phyloP scores from a whole-genome alignment of 1,140 invertebrate genomes.

The Leptestheria dahalacensis region DNA sequence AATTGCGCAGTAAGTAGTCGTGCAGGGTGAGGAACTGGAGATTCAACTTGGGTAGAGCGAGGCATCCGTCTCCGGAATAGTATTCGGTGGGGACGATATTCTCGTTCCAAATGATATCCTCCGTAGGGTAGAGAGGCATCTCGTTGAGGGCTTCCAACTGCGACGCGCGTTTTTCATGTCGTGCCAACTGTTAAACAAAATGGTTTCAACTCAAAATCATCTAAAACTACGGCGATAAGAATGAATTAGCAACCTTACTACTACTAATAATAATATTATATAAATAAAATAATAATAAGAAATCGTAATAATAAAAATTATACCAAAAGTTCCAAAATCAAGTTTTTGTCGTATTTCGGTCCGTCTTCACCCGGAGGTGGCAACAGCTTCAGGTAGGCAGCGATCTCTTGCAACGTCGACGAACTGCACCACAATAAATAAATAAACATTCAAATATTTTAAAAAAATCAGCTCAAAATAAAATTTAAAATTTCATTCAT shows the following conservation, averaged over 20 bases:
- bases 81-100: constrained; percentile 96
- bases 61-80: constrained; percentile 83
- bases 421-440: constrained; percentile 38
- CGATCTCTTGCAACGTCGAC: constrained; percentile 65
- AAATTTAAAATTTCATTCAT: too few relatives aligned
- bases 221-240: too few relatives aligned
- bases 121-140: constrained; percentile 97
- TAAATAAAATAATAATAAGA: constrained; percentile 8
- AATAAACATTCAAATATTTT: background rate
- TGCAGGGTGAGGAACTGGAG: constrained; percentile 96
- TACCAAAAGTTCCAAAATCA: constrained; percentile 72
- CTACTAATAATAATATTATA: constrained; percentile 3
- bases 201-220: too few relatives aligned
- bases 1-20: constrained; percentile 95
- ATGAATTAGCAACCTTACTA: too few relatives aligned
- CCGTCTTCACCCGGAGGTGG: constrained; percentile 50
- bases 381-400: constrained; percentile 70
- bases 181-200: constrained; percentile 44
- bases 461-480: too few relatives aligned
- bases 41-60: constrained; percentile 94
- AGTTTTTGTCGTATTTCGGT: constrained; percentile 49
- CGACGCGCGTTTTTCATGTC: constrained; percentile 75
- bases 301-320: constrained; percentile 14
- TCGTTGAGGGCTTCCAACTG: constrained; percentile 90
- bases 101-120: constrained; percentile 98